A percentile compares a stretch with the other conserved stretches of the same genome.
These are phyloP conservation scores for Dinocampus coccinellae DNA, from an alignment of 2,888 invertebrate species.

Conservation along the genomic window DNA sequence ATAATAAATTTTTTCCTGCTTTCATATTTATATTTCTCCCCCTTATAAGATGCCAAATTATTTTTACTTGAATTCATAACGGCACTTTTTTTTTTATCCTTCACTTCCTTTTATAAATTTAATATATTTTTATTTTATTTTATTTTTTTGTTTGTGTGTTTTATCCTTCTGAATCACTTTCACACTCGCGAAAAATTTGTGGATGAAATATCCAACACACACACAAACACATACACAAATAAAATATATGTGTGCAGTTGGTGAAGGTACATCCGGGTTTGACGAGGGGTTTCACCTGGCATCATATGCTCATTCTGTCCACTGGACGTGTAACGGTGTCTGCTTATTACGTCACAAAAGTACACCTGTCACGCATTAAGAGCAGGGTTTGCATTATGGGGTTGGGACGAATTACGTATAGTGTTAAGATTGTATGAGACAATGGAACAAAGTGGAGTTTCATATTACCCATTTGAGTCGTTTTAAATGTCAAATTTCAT, in stretches of 20 bases:
- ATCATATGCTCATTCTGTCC: slow-evolving; percentile 8
- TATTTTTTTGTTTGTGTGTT: background rate
- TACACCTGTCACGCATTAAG: slow-evolving; percentile 60
- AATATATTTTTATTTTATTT: background rate
- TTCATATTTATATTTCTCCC: no score
- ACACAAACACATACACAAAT: no score
- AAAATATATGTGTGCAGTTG: background rate
- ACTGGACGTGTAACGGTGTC: slow-evolving; percentile 57
- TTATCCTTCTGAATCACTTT: slow-evolving; percentile 40
- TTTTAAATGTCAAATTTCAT: background rate
- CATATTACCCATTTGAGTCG: background rate
- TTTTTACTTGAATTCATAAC: slow-evolving; percentile 16
- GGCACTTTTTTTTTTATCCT: slow-evolving; percentile 4
- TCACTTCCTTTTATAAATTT: background rate
- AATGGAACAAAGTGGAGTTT: background rate
- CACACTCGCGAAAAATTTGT: slow-evolving; percentile 37
- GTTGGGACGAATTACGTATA: no score
- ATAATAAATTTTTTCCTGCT: no score
- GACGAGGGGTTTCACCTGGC: slow-evolving; percentile 33
- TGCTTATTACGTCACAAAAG: slow-evolving; percentile 57
- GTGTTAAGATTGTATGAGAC: no score
- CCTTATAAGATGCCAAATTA: background rate
- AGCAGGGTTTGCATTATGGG: slow-evolving; percentile 35
- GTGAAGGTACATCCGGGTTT: slow-evolving; percentile 29
- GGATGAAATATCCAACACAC: no score